Base-by-base conservation (phyloP, 1,140 invertebrate species). In the Leptonema lineaticorne region DNA sequence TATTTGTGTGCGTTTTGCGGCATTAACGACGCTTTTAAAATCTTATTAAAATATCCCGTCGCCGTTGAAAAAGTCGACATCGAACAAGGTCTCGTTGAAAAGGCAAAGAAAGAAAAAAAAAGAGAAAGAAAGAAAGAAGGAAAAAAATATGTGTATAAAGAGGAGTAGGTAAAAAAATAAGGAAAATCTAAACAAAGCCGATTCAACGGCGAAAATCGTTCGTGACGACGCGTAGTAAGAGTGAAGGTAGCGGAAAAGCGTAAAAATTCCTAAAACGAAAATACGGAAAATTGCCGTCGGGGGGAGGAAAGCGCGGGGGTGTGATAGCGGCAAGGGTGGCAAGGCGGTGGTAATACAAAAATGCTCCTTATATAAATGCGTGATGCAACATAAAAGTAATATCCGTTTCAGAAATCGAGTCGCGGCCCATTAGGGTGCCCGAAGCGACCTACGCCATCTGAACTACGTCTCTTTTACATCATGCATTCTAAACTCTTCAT, bases 371-470 rank as follows among this genome's bases (percentile, higher is more conserved):
- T n/a, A n/a, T 46, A 46, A 64, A 64, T 64, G 62, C 62, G 62
- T 26, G 41, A 64, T 64, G 62, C 62, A 64, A 64, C 62, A 64
- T 64, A 64, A 64, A 64, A 64, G 62, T 64, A 64, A 64, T 64
- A 64, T 64, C 62, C 62, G 62, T 64, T 64, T 64, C 62, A 50
- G 62, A 29, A 64, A 64, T 62, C 59, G 59, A 41, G 59, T 62
- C 59, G 59, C 37, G 59, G 33, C 59, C 30, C 59, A 62, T 62
- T 62, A 62, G 33, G 33, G 59, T 14, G 33, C 24, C n/a, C 28
- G 4, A 7, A 11, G 57, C 28, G 30, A 59, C 27, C 57, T 28
- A 20, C 27, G 16, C 28, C 57, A 59, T 59, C 57, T 59, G 57
- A 37, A 11, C 26, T 46, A 45, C 45, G 41, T 29, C 59, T 22